Conservation (phyloP, 2,797 vertebrate genomes). For the Pseudopleuronectes americanus region DNA sequence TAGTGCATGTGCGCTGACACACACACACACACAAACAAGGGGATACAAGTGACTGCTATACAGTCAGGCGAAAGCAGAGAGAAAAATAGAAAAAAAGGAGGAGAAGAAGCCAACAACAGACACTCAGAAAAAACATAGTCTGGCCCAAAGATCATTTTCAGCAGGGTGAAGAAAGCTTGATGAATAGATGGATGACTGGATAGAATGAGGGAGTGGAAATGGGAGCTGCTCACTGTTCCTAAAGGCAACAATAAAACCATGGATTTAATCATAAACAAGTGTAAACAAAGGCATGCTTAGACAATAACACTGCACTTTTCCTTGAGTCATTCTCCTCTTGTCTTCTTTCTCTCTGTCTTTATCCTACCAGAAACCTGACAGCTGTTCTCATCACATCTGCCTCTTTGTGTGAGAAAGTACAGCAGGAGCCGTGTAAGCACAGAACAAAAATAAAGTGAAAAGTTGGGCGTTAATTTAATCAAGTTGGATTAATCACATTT, state of each 20-base stretch:
- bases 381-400: slow-evolving; percentile 20
- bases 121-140: not conserved
- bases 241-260: slow-evolving; percentile 47
- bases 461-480: slow-evolving; percentile 29
- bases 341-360: slow-evolving; percentile 10
- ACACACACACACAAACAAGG: not conserved
- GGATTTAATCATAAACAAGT: slow-evolving; percentile 42
- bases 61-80: not conserved
- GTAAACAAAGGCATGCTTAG: slow-evolving; percentile 42
- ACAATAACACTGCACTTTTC: slow-evolving; percentile 21
- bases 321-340: slow-evolving; percentile 8
- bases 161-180: slow-evolving; percentile 45
- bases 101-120: slow-evolving; percentile 3
- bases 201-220: slow-evolving; percentile 15
- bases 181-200: slow-evolving; percentile 45
- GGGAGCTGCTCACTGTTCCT: slow-evolving; percentile 34
- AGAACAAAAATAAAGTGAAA: slow-evolving; percentile 13
- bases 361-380: slow-evolving; percentile 17
- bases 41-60: not conserved
- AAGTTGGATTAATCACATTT: slow-evolving; percentile 41
- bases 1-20: not conserved
- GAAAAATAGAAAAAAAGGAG: not conserved
- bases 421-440: not conserved
- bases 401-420: not conserved
- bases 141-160: slow-evolving; percentile 18